Conservation (phyloP, 1,140 invertebrate species). For the Drosophila nebulosa region DNA sequence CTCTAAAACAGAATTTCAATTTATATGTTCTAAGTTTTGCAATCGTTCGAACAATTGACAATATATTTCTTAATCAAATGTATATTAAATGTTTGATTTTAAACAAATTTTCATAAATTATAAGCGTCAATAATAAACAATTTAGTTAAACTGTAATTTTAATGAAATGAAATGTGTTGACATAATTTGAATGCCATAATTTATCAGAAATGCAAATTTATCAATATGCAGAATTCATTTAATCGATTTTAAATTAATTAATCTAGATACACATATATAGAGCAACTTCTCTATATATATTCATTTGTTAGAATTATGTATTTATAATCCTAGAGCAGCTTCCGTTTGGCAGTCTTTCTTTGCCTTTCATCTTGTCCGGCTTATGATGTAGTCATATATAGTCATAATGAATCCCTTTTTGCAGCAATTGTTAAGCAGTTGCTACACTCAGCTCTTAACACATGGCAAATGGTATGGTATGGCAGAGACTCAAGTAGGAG, state of each 20-base stretch:
- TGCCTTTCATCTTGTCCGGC: background rate
- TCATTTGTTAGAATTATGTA: background rate
- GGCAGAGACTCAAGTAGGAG: slow-evolving; percentile 19
- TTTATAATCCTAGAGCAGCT: background rate
- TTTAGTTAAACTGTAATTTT: no score
- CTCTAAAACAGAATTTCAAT: slow-evolving; percentile 19
- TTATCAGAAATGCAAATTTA: no score
- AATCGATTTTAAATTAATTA: no score
- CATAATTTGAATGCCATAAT: no score
- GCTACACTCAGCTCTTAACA: slow-evolving; percentile 54
- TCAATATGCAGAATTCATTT: no score
- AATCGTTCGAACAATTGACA: background rate
- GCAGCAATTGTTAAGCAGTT: slow-evolving; percentile 49
- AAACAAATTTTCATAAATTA: no score
- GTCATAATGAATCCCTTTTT: slow-evolving; percentile 14
- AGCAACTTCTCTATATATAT: background rate
- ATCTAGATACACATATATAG: no score
- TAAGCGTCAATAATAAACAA: no score
- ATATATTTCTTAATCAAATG: no score
- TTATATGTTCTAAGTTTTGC: slow-evolving; percentile 31
- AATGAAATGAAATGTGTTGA: no score
- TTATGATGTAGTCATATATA: slow-evolving; percentile 4
- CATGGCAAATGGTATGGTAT: slow-evolving; percentile 31
- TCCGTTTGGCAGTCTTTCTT: background rate
- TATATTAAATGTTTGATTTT: no score